phyloP scores from a whole-genome alignment of 2,888 invertebrate genomes.

The Cataglyphis cursor region DNA sequence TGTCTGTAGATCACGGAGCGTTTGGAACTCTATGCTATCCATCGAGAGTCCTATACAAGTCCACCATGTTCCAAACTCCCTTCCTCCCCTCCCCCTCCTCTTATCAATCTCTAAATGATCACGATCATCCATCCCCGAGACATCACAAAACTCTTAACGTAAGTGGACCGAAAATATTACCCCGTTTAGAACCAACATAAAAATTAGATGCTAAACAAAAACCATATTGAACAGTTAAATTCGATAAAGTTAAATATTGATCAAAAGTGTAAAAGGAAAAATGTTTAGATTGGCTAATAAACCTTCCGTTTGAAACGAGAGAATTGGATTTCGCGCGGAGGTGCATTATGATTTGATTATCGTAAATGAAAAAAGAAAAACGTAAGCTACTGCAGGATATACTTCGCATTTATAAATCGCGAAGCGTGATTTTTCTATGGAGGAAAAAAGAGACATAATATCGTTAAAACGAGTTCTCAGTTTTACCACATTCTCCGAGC shows the following conservation, averaged over 20 bases:
- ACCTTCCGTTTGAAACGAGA: conserved; percentile 30
- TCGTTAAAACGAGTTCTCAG: conserved; percentile 68
- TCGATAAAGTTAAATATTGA: conserved; percentile 35
- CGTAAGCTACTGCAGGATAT: no score
- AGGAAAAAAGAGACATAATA: conserved; percentile 61
- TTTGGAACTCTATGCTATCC: conserved; percentile 87
- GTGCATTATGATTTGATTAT: conserved; percentile 41
- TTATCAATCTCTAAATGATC: background rate
- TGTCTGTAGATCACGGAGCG: conserved; percentile 87
- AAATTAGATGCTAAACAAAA: conserved; percentile 52
- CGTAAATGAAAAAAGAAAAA: background rate
- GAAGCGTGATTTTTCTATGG: conserved; percentile 60
- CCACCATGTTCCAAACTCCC: conserved; percentile 55
- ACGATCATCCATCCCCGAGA: conserved; percentile 66
- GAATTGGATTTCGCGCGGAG: conserved; percentile 56
- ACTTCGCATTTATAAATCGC: background rate
- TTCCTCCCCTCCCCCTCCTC: conserved; percentile 61
- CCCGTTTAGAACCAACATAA: conserved; percentile 60
- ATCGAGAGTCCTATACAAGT: conserved; percentile 77
- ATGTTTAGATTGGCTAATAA: conserved; percentile 27
- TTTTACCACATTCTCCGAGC: conserved; percentile 51
- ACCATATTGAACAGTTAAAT: conserved; percentile 35
- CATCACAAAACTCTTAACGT: conserved; percentile 53
- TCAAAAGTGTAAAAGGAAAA: background rate
- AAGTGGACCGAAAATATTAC: conserved; percentile 56